phyloP scores from a whole-genome alignment of 1,140 invertebrate genomes.

The Ruditapes philippinarum region DNA sequence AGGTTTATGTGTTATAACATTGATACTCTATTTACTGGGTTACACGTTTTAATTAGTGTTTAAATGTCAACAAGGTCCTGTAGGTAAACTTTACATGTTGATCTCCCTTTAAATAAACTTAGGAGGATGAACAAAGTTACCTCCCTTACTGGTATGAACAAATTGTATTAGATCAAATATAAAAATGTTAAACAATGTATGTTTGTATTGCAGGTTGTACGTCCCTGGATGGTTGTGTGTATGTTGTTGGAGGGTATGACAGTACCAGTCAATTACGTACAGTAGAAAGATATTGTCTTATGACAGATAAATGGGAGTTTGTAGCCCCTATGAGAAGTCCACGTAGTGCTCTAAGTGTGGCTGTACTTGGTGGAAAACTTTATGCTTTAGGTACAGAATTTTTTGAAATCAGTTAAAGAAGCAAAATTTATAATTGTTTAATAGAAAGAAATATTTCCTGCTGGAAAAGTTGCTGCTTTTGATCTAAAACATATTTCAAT shows the following conservation, averaged over 20 bases:
- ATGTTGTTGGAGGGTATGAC: conserved; percentile 86
- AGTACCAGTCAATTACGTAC: conserved; percentile 82
- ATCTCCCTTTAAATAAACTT: neutral
- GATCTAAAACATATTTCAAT: no score
- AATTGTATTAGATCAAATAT: no score
- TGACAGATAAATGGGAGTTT: conserved; percentile 84
- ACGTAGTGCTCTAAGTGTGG: conserved; percentile 95
- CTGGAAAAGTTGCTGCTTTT: no score
- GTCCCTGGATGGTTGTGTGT: conserved; percentile 84
- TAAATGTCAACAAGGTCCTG: neutral
- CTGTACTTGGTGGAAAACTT: conserved; percentile 94
- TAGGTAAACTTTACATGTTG: neutral
- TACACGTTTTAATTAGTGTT: neutral
- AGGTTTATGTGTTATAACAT: neutral
- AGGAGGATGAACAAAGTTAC: no score
- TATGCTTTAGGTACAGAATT: conserved; percentile 92
- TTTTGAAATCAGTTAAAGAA: no score
- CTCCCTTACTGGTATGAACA: no score
- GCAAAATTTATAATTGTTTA: no score
- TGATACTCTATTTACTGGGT: neutral
- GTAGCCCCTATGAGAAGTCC: conserved; percentile 88
- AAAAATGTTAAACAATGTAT: no score
- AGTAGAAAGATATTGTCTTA: conserved; percentile 85
- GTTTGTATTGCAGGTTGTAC: conserved; percentile 80
- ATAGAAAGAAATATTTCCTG: no score